Evolutionary conservation across 2,888 invertebrate genomes (phyloP), one percentile per base, ranked within the genome.

Genomic region (Drosophila colorata): DNA sequence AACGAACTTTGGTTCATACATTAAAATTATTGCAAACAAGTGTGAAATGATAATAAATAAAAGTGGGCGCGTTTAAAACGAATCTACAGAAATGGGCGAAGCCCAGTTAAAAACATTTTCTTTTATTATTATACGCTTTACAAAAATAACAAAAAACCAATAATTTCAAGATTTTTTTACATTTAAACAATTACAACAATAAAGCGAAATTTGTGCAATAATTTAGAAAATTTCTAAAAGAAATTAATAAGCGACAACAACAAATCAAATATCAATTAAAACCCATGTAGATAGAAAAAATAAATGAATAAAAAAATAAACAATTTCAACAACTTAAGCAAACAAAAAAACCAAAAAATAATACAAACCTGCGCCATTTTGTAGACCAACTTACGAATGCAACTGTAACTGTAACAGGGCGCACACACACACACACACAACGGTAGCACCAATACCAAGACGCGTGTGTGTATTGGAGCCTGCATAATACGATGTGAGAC

Each of bases 181-280:
- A 49, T 18, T 20, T 4, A 11, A 41, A 37, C 18, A 31, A 38
- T 40, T 40, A 59, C 44, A 60, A 44, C 52, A 41, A 58, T 18
- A 69, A 60, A 65, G 63, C 74, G 65, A 31, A 72, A 55, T 71
- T 60, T 78, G 87, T 74, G 80, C 75, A 86, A 88, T 80, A 85
- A 78, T 73, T 68, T 74, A 74, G 63, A 68, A 56, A 69, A 74
- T 79, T 81, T 77, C 70, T 78, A 5, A 44, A 72, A 86, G 78
- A 80, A 88, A 75, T 82, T 63, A 13, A 43, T 87, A 87, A 84
- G 81, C 37, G 37, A 57, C 40, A 33, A 55, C 40, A 41, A 53
- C 7, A 25, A 23, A 61, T 55, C 20, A 48, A 67, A 68, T 60
- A 66, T 66, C 53, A 79, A 68, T 61, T 57, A 53, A 63, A 53